phyloP scores from a whole-genome alignment of 2,888 invertebrate species.

The Mellilla xanthometata region DNA sequence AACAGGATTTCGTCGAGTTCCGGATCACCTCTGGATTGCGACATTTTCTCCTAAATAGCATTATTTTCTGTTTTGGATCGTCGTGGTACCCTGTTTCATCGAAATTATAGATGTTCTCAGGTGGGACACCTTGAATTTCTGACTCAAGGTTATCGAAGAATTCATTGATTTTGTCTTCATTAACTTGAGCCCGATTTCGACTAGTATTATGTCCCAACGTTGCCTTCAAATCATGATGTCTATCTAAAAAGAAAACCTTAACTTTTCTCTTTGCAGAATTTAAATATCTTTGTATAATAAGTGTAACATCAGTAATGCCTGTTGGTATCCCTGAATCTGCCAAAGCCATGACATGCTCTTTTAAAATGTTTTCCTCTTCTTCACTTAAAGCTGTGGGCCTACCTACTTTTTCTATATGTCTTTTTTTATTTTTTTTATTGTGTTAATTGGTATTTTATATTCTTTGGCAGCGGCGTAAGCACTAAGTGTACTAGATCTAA shows the following conservation, averaged over 20 bases:
- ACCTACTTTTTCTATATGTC: conserved; percentile 18
- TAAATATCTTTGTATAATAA: conserved; percentile 23
- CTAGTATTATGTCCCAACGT: neutral
- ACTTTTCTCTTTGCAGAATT: conserved; percentile 21
- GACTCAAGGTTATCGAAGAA: conserved; percentile 16
- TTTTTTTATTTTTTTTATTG: conserved; percentile 15
- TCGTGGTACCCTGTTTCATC: conserved; percentile 33
- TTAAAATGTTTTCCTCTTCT: conserved; percentile 19
- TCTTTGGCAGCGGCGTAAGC: neutral
- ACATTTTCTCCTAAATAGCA: conserved; percentile 26
- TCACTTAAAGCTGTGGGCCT: conserved; percentile 19
- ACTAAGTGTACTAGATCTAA: conserved; percentile 13
- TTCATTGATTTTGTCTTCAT: neutral
- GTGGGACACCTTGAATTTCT: conserved; percentile 13
- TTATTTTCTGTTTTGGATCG: conserved; percentile 28
- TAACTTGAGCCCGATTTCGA: neutral
- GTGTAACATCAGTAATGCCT: conserved; percentile 22
- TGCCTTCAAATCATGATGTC: neutral
- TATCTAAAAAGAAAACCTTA: conserved; percentile 18
- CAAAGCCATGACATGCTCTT: conserved; percentile 23
- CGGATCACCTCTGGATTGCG: conserved; percentile 31
- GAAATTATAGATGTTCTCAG: conserved; percentile 29
- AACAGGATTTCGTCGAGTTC: conserved; percentile 35
- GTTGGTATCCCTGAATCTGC: conserved; percentile 24
- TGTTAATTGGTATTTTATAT: conserved; percentile 21